Base-by-base conservation (phyloP, 2,888 invertebrate genomes). In the Drosophila kanekoi region DNA sequence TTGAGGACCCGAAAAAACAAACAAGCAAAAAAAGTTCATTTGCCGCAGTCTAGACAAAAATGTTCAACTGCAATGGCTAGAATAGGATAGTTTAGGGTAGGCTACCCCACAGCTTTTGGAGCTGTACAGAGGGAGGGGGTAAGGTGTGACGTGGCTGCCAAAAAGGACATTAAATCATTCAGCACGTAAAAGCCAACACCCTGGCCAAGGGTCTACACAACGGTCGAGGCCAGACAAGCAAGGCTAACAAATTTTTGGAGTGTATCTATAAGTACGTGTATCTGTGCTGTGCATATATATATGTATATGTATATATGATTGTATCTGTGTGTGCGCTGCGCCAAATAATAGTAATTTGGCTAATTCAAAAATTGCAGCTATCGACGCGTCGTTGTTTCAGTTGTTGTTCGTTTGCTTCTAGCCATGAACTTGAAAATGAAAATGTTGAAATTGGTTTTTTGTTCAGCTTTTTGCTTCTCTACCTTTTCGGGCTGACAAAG, bases 311-410 rank as follows among this genome's bases (percentile, higher is more conserved):
- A 23, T 38, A 14, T 56, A 18, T 54, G 40, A 45, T 35, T 59
- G 48, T 73, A 56, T 67, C 49, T 78, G 11, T 72, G 57, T 66
- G 35, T 66, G 51, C 61, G 71, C 68, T 84, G 88, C 86, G 83
- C 88, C 86, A 86, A 89, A 89, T 89, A 84, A 77, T 87, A 87
- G 89, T 85, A 84, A 85, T 89, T 85, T 85, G 74, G 87, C 87
- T 89, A 89, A 85, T 87, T 81, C 85, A 75, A 75, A 89, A 84
- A 85, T 89, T 89, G 85, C 77, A 73, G 87, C 75, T 67, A 75
- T 83, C 64, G 65, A 71, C 86, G 70, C 77, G 63, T 58, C 59
- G 56, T 44, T 65, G 49, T 64, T 63, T 60, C 40, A 60, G 47
- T 53, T 60, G 47, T 38, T 18, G 43, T 52, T 52, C 51, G 47